Conservation (phyloP, 2,113 vertebrate genomes). For the Conger conger region DNA sequence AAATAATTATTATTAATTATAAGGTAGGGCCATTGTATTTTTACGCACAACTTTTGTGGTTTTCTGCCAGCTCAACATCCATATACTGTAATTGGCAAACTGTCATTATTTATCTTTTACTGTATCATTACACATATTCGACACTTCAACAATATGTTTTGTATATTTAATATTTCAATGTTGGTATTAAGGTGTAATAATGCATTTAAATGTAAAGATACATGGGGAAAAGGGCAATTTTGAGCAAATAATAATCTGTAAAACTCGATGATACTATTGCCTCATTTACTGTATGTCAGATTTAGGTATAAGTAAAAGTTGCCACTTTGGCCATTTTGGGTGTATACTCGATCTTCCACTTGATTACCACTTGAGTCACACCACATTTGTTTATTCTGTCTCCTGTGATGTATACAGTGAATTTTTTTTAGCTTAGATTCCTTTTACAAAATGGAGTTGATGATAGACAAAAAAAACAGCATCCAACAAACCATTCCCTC, state of each 20-base stretch:
- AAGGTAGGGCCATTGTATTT: background rate
- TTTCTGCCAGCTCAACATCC: background rate
- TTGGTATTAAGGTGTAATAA: background rate
- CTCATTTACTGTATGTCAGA: too few relatives aligned
- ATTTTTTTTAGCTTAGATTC: background rate
- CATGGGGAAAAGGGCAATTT: too few relatives aligned
- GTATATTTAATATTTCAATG: background rate
- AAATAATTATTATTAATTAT: too few relatives aligned
- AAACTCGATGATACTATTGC: too few relatives aligned
- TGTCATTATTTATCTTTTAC: too few relatives aligned
- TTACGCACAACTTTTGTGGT: background rate
- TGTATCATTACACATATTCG: too few relatives aligned
- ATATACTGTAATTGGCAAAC: too few relatives aligned
- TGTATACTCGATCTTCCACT: background rate
- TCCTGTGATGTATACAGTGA: background rate
- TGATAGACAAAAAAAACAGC: background rate
- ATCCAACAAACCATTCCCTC: background rate
- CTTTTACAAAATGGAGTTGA: background rate
- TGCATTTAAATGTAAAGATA: background rate
- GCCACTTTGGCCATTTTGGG: background rate
- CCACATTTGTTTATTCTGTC: background rate
- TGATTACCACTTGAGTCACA: background rate
- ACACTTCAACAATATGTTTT: too few relatives aligned
- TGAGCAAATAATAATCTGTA: too few relatives aligned
- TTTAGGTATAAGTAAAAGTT: background rate